Evolutionary conservation across 2,113 vertebrate species (phyloP), one percentile per base, ranked within the genome.

Genomic region (Perca fluviatilis): DNA sequence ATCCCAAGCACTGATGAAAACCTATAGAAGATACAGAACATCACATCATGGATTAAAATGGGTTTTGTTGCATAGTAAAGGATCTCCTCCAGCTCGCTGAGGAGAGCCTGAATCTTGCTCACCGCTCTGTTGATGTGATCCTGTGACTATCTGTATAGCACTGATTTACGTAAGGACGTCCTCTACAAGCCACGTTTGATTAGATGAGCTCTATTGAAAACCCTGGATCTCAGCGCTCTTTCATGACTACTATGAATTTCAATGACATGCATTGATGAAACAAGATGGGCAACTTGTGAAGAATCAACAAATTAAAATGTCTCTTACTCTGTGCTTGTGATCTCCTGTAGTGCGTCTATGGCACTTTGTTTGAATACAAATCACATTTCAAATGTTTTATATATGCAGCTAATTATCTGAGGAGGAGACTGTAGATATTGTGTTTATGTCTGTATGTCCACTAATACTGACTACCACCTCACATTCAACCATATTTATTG

Each of bases 161-260:
- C 88, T 88, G 70, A 27, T 21, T 74, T 57, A 67, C 74, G 74
- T 82, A 58, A 89, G 84, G 69, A 81, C 57, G 36, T 92, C 84
- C 83, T 90, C 80, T 69, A 36, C 56, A 4, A 71, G 79, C 80
- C 58, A 25, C 40, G 25, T 86, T 84, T 93, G 88, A 94, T 94
- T 92, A 89, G 83, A 90, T 68, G 66, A 36, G 82, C 74, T 81
- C 74, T 9, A 33, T 19, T 80, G 51, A 87, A 90, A 83, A 76
- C 40, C 60, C 47, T 40, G 74, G 30, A 49, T 77, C 61, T 40
- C 54, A 23, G 50, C 36, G 4, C 53, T 70, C 80, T 68, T 82
- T 82, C 54, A 33, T 81, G 91, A 89, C 85, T 84, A 85, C 74
- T 56, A 33, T 78, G 85, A 90, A 91, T 91, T 86, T 93, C 68